These are phyloP conservation scores for Cataglyphis livida DNA, from an alignment of 2,888 invertebrate species.

Conservation along the genomic window DNA sequence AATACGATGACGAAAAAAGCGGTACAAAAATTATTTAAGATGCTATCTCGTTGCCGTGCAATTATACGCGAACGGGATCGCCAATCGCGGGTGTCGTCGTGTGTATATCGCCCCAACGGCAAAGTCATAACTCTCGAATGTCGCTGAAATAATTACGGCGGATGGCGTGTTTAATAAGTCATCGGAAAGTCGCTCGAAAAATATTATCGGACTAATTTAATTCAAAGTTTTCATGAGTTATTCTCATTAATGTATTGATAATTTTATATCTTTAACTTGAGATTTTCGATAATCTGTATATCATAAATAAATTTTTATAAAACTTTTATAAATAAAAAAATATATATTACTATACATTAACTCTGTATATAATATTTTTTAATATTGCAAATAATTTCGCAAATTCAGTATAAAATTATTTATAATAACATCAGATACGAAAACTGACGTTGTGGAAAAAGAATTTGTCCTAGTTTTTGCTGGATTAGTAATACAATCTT, in stretches of 20 bases:
- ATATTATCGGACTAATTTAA: conserved; percentile 2
- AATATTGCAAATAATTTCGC: not conserved
- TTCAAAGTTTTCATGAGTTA: not conserved
- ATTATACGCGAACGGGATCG: conserved; percentile 53
- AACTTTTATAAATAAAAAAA: not conserved
- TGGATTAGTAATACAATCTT: conserved; percentile 2
- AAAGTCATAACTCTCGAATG: conserved; percentile 47
- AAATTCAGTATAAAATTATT: not conserved
- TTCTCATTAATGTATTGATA: conserved; percentile 19
- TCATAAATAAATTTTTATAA: not conserved
- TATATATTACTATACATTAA: not conserved
- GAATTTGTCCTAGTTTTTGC: not conserved
- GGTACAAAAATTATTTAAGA: conserved; percentile 44
- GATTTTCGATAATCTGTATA: not conserved
- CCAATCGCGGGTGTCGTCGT: conserved; percentile 42
- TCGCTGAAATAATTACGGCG: conserved; percentile 59
- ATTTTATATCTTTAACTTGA: not conserved
- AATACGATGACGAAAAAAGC: conserved; percentile 51
- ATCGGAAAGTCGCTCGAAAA: conserved; percentile 28
- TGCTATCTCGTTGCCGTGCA: conserved; percentile 39
- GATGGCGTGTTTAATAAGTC: conserved; percentile 56
- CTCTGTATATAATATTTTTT: not conserved
- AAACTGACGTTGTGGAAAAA: not conserved
- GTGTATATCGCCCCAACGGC: conserved; percentile 32
- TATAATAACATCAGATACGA: not conserved